A percentile compares a stretch with the other conserved stretches of the same genome.
Conservation (phyloP, 30 jellyfish, hydroid and myxozoan species). For the Cassiopea andromeda region DNA sequence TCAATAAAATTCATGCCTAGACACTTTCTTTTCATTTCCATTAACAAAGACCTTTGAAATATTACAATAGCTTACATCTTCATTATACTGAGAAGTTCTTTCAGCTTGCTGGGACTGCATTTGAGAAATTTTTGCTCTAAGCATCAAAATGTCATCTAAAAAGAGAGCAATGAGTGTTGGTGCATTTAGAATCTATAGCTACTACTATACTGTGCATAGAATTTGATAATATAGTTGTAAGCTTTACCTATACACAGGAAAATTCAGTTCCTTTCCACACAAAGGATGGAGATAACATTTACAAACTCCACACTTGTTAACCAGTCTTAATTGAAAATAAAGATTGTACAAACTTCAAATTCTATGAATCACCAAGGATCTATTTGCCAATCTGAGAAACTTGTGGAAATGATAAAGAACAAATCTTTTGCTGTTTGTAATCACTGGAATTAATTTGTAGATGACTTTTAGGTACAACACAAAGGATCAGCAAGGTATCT, state of each 20-base stretch:
- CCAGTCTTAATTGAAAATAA: no score
- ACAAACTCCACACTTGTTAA: no score
- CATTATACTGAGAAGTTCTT: constrained; percentile 60
- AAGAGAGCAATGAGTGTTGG: neutral
- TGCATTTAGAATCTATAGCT: neutral
- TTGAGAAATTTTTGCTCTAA: constrained; percentile 41
- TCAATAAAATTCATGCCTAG: neutral
- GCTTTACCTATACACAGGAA: neutral
- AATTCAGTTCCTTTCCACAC: no score
- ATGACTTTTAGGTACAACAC: no score
- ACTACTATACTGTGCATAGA: neutral
- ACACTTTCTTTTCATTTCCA: no score
- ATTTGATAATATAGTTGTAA: neutral
- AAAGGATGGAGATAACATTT: no score
- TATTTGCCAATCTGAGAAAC: no score
- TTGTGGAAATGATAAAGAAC: no score
- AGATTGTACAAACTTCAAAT: no score
- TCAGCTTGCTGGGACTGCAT: constrained; percentile 72
- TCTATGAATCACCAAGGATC: no score
- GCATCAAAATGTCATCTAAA: constrained; percentile 36
- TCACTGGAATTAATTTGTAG: no score
- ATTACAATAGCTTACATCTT: constrained; percentile 33
- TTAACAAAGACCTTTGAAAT: neutral
- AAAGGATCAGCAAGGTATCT: neutral
- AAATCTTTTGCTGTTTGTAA: no score